Base-by-base conservation (phyloP, 2,113 vertebrate species). In the Poeciliopsis turrubarensis region DNA sequence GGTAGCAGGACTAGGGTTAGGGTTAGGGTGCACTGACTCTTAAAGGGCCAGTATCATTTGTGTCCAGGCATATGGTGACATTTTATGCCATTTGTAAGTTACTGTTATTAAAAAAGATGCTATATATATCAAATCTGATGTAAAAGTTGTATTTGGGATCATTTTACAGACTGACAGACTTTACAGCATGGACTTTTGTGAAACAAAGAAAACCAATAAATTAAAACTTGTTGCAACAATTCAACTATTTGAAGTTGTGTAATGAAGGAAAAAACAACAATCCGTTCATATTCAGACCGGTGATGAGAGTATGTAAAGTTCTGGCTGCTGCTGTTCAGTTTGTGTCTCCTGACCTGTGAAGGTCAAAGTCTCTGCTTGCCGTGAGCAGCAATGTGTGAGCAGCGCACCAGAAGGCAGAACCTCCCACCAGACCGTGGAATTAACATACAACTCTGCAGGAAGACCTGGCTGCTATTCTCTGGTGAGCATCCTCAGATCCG, bases 351-450 rank as follows among this genome's bases (percentile, higher is more conserved):
- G 19, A 19, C n/a, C 60, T 63, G 61, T 31, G 13, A 19, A 17
- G 61, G 51, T 54, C 22, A 25, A 6, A 44, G 57, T 64, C 69
- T 64, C 41, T 76, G 51, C 25, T 39, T 68, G 64, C 63, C 60
- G 72, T 70, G 51, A 65, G 12, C 73, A 94, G 93, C 91, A 89
- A 51, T 90, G 90, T 82, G 83, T 61, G 41, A 92, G 89, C 84
- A 90, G 90, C 51, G 81, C 90, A 47, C 65, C 90, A 44, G 93
- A 92, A 77, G 84, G 78, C 17, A 77, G 73, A 67, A 70, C 70
- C 13, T 70, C 79, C 11, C 70, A 37, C 3, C 78, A 30, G 70
- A 65, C 60, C 5, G 41, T 85, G 67, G 63, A 80, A 0, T 31
- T 89, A 60, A 44, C 19, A 15, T 81, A 82, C 54, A 91, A 89